A percentile compares a stretch with the other conserved stretches of the same genome.
phyloP scores from a whole-genome alignment of 37 sponge, comb jelly and placozoan species.

The Chondrilla cf. caribensis region DNA sequence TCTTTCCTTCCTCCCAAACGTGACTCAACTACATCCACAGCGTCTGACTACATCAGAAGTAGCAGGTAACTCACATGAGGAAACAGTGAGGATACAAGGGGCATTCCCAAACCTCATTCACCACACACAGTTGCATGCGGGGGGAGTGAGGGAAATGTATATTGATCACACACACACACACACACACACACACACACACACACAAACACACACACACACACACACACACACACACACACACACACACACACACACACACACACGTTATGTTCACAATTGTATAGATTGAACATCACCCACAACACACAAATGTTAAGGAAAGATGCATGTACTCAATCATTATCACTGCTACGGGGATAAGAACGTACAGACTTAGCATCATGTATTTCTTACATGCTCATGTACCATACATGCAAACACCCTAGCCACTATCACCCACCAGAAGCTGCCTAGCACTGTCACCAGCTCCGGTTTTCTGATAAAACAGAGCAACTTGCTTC shows the following conservation, averaged over 20 bases:
- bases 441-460: slow-evolving; percentile 23
- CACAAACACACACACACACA: too few species aligned
- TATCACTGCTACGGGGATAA: not conserved
- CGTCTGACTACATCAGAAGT: slow-evolving; percentile 8
- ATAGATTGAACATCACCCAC: not conserved
- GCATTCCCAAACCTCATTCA: not conserved
- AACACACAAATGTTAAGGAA: not conserved
- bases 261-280: too few species aligned
- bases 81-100: not conserved
- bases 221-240: too few species aligned
- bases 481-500: slow-evolving; percentile 26
- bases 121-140: not conserved
- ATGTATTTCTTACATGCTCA: too few species aligned
- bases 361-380: too few species aligned
- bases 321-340: not conserved
- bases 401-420: too few species aligned
- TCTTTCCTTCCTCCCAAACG: slow-evolving; percentile 11
- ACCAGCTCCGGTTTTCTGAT: not conserved
- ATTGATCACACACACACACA: not conserved
- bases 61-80: not conserved
- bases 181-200: too few species aligned
- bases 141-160: not conserved
- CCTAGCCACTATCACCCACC: not conserved
- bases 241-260: too few species aligned
- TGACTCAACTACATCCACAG: slow-evolving; percentile 22